phyloP scores from a whole-genome alignment of 1,140 invertebrate species.

The Zaprionus inermis region DNA sequence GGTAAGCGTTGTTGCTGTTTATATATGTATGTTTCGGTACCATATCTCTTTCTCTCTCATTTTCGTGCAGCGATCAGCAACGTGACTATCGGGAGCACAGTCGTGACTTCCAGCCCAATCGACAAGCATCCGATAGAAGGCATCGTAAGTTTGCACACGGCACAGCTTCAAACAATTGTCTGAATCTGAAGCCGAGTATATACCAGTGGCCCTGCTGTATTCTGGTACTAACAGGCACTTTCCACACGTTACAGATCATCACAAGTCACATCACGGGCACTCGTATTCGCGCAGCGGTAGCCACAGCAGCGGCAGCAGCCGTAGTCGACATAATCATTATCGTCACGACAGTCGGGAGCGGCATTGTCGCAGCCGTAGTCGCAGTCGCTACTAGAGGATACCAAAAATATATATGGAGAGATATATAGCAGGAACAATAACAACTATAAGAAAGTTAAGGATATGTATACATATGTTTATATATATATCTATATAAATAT shows the following conservation, averaged over 20 bases:
- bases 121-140: constrained; percentile 71
- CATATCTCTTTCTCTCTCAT: constrained; percentile 13
- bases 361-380: constrained; percentile 73
- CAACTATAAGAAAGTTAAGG: constrained; percentile 12
- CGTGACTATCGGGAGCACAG: constrained; percentile 75
- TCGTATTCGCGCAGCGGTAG: constrained; percentile 75
- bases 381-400: constrained; percentile 74
- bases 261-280: constrained; percentile 77
- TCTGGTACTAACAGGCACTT: not conserved
- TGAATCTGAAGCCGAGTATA: not conserved
- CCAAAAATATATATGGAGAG: constrained; percentile 10
- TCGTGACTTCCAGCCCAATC: constrained; percentile 67
- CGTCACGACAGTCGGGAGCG: constrained; percentile 70
- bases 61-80: constrained; percentile 51
- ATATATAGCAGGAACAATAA: constrained; percentile 9
- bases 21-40: not conserved
- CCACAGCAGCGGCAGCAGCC: constrained; percentile 51
- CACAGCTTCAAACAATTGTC: not conserved
- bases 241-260: constrained; percentile 58
- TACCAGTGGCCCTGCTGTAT: not conserved
- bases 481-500: not conserved
- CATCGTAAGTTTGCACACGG: constrained; percentile 73
- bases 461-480: constrained; percentile 6
- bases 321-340: constrained; percentile 69
- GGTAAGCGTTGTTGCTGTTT: constrained; percentile 48